Percentiles rank a stretch among this genome's conserved stretches.
phyloP scores from a whole-genome alignment of 1,140 invertebrate species.

The Hirudo medicinalis region DNA sequence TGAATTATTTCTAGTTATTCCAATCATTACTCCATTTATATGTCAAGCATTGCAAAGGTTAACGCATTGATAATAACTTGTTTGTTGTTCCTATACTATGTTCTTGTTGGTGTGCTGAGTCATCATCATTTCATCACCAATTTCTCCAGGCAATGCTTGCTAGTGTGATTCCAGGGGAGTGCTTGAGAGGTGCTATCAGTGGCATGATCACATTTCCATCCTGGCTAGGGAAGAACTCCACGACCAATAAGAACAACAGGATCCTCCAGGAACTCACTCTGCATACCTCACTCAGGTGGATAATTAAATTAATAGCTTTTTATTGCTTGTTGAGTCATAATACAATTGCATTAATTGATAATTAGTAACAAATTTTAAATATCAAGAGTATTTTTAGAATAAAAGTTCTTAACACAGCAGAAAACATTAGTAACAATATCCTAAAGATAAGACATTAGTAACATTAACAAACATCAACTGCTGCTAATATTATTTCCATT shows the following conservation, averaged over 20 bases:
- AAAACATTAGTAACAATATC: too few relatives aligned
- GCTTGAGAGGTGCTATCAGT: conserved; percentile 62
- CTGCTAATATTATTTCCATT: too few relatives aligned
- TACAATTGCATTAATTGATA: not conserved
- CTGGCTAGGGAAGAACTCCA: conserved; percentile 92
- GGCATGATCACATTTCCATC: conserved; percentile 74
- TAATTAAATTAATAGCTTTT: conserved; percentile 10
- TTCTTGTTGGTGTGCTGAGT: too few relatives aligned
- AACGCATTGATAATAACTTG: too few relatives aligned
- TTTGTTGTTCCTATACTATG: too few relatives aligned
- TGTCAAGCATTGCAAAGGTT: too few relatives aligned
- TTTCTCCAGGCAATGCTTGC: conserved; percentile 65
- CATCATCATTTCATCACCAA: too few relatives aligned
- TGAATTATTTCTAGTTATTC: not conserved
- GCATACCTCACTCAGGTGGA: conserved; percentile 64
- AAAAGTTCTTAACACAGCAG: too few relatives aligned
- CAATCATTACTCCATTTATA: too few relatives aligned
- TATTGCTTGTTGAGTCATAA: not conserved
- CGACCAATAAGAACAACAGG: conserved; percentile 50
- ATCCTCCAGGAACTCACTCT: conserved; percentile 66
- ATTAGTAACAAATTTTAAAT: not conserved
- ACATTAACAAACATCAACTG: too few relatives aligned
- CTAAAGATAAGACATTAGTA: too few relatives aligned
- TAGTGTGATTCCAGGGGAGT: conserved; percentile 73
- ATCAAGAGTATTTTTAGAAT: not conserved